Conservation (phyloP, 2,113 vertebrate genomes). For the Ciconia boyciana region DNA sequence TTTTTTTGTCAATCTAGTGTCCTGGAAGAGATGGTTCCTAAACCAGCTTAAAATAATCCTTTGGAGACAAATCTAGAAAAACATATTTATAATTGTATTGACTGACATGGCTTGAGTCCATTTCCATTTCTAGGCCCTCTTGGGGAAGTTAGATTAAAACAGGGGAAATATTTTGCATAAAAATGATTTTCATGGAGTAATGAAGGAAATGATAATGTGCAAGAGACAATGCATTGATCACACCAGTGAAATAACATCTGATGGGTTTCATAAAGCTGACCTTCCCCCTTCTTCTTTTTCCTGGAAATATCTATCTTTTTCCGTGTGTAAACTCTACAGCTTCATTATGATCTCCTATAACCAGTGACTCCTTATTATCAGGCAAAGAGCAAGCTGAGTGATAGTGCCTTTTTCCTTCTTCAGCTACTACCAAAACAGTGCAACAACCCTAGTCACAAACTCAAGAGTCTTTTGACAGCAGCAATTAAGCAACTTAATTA, state of each 20-base stretch:
- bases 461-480: conserved; percentile 86
- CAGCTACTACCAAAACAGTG: conserved; percentile 66
- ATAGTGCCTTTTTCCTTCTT: conserved; percentile 52
- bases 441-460: conserved; percentile 73
- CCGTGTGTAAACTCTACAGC: neutral
- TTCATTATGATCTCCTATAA: neutral
- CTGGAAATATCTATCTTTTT: neutral
- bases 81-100: neutral
- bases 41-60: neutral
- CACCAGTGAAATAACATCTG: neutral
- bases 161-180: conserved; percentile 44
- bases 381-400: neutral
- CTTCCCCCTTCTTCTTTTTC: neutral
- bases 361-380: neutral
- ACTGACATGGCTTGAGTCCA: neutral
- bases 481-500: conserved; percentile 91
- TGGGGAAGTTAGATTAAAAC: conserved; percentile 42
- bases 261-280: neutral
- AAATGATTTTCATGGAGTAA: conserved; percentile 20
- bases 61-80: neutral
- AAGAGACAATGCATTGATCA: neutral
- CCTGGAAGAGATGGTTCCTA: neutral
- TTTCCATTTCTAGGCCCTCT: neutral
- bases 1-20: neutral
- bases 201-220: neutral